Conservation (phyloP, 2,797 vertebrate genomes). For the Microctenopoma steveboyesi region DNA sequence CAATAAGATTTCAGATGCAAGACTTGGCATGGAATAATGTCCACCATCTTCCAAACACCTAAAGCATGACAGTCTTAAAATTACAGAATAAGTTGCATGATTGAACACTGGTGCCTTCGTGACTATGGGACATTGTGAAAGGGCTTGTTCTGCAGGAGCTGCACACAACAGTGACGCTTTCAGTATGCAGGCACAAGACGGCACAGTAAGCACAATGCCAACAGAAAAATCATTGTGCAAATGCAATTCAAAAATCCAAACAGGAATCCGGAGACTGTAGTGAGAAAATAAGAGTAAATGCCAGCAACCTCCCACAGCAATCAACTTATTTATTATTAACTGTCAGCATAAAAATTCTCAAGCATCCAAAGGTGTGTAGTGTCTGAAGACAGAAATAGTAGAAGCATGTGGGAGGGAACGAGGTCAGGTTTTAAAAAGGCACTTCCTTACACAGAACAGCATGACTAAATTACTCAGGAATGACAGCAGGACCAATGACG, state of each 20-base stretch:
- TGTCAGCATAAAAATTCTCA: constrained; percentile 43
- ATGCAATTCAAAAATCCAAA: constrained; percentile 5
- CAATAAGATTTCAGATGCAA: constrained; percentile 16
- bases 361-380: constrained; percentile 26
- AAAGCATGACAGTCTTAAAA: constrained; percentile 23
- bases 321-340: constrained; percentile 33
- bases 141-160: constrained; percentile 61
- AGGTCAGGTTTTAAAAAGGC: constrained; percentile 67
- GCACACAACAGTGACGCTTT: constrained; percentile 56
- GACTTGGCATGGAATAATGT: constrained; percentile 21
- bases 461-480: constrained; percentile 81
- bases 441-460: constrained; percentile 55
- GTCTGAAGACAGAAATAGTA: constrained; percentile 68
- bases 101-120: constrained; percentile 61
- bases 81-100: constrained; percentile 40
- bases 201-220: constrained; percentile 19
- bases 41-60: constrained; percentile 7
- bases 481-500: constrained; percentile 79
- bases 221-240: constrained; percentile 9
- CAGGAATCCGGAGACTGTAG: constrained; percentile 2
- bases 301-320: neutral
- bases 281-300: neutral
- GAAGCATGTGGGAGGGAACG: constrained; percentile 57
- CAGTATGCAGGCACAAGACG: constrained; percentile 46
- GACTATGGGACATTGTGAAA: constrained; percentile 47